Evolutionary conservation across 2,888 invertebrate species (phyloP).

Genomic region (Melipona bicolor): DNA sequence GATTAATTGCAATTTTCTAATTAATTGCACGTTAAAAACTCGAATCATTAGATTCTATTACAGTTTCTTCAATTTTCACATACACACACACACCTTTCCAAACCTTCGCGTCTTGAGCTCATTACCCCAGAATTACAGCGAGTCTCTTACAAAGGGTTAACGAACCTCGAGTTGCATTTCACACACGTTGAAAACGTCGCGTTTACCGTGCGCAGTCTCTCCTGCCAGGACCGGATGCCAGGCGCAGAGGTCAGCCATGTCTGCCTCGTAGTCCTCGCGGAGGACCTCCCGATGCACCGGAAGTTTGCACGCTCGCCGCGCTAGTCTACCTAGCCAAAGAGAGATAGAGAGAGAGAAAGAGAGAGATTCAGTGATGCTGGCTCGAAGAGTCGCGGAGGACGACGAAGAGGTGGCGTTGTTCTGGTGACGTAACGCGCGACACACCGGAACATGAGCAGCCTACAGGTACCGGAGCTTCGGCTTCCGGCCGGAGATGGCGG

Average conservation of each 20-base stretch:
- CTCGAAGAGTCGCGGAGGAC: constrained; percentile 44
- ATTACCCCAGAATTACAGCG: background rate
- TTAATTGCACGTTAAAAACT: no score
- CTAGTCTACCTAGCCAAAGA: background rate
- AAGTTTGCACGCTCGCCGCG: background rate
- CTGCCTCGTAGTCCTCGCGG: constrained; percentile 1
- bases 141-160: background rate
- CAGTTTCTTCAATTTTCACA: no score
- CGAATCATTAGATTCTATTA: no score
- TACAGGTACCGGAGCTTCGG: constrained; percentile 89
- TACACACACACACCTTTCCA: no score
- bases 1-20: no score
- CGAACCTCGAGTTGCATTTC: no score
- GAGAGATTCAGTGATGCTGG: constrained; percentile 49
- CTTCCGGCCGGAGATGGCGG: constrained; percentile 85
- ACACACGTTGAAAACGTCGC: background rate
- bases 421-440: constrained; percentile 59
- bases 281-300: background rate
- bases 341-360: no score
- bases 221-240: constrained; percentile 26
- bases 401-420: constrained; percentile 44
- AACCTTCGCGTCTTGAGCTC: no score
- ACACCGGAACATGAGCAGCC: constrained; percentile 82
- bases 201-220: constrained; percentile 24
- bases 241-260: constrained; percentile 22